Conservation (phyloP, 2,888 invertebrate genomes). For the Morpho deidamia region DNA sequence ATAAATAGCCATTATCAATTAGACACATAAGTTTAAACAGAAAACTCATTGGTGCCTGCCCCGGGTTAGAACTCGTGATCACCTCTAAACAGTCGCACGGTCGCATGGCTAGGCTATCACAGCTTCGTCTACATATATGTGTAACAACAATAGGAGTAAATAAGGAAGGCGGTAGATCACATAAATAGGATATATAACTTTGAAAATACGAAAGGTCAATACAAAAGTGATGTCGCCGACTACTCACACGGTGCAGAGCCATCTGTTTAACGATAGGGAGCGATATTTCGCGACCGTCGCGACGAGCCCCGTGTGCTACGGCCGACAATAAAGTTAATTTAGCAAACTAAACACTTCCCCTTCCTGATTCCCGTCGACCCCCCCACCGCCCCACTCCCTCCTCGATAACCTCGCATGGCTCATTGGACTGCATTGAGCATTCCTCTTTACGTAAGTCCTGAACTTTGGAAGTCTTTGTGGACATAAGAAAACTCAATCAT, state of each 20-base stretch:
- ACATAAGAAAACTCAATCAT: slow-evolving; percentile 21
- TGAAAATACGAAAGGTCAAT: not conserved
- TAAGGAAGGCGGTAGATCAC: no score
- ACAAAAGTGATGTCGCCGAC: slow-evolving; percentile 19
- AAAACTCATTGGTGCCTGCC: no score
- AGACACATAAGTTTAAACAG: no score
- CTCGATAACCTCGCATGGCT: slow-evolving; percentile 18
- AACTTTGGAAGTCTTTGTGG: slow-evolving; percentile 21
- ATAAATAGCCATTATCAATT: no score
- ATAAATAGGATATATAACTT: no score
- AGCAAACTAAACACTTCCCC: slow-evolving; percentile 46
- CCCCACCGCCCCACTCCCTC: not conserved
- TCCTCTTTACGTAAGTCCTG: slow-evolving; percentile 16
- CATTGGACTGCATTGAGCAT: slow-evolving; percentile 17
- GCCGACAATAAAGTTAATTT: slow-evolving; percentile 58
- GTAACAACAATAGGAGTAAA: no score
- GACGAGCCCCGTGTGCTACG: slow-evolving; percentile 22
- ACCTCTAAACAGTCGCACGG: no score
- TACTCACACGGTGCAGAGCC: slow-evolving; percentile 13
- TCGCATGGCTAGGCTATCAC: no score
- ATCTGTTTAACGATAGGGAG: slow-evolving; percentile 16
- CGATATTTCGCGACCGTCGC: slow-evolving; percentile 33
- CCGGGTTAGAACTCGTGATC: no score
- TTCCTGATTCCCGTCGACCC: slow-evolving; percentile 7
- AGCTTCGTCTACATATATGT: no score